These are phyloP conservation scores for Lampropteryx suffumata DNA, from an alignment of 2,888 invertebrate genomes.

Conservation along the genomic window DNA sequence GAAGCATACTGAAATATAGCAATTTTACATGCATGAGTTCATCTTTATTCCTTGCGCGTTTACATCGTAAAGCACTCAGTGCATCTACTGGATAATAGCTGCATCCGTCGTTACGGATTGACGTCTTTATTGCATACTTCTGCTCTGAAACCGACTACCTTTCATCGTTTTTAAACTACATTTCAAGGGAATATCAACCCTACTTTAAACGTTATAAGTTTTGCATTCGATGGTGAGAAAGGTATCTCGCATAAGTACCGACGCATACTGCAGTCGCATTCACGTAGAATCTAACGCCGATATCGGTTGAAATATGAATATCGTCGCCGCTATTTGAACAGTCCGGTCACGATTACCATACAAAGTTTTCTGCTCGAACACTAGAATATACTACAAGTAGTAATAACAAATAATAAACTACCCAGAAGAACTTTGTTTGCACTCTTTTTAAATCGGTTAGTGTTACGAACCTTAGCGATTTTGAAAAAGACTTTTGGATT, in stretches of 20 bases:
- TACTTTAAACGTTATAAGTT: not conserved
- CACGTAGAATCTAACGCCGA: conserved; percentile 50
- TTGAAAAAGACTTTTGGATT: too few relatives aligned
- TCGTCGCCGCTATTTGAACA: conserved; percentile 50
- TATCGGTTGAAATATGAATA: conserved; percentile 64
- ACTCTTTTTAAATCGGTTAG: not conserved
- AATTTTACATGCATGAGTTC: conserved; percentile 38
- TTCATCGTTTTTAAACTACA: conserved; percentile 30
- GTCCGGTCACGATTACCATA: conserved; percentile 53
- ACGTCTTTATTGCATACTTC: conserved; percentile 66
- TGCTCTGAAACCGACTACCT: conserved; percentile 45
- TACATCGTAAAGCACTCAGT: conserved; percentile 63
- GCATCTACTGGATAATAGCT: conserved; percentile 60
- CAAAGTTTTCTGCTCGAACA: conserved; percentile 38
- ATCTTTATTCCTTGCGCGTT: conserved; percentile 52
- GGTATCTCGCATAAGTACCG: conserved; percentile 29
- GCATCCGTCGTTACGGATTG: conserved; percentile 64
- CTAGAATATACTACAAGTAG: conserved; percentile 4
- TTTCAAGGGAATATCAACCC: conserved; percentile 18
- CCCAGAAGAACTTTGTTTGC: not conserved
- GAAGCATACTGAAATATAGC: conserved; percentile 17
- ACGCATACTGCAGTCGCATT: conserved; percentile 43
- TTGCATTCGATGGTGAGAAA: conserved; percentile 13
- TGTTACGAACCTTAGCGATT: too few relatives aligned
- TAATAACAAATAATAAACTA: conserved; percentile 12